Evolutionary conservation across 2,797 vertebrate species (phyloP), one percentile per base, ranked within the genome.

Genomic region (Acomys russatus): DNA sequence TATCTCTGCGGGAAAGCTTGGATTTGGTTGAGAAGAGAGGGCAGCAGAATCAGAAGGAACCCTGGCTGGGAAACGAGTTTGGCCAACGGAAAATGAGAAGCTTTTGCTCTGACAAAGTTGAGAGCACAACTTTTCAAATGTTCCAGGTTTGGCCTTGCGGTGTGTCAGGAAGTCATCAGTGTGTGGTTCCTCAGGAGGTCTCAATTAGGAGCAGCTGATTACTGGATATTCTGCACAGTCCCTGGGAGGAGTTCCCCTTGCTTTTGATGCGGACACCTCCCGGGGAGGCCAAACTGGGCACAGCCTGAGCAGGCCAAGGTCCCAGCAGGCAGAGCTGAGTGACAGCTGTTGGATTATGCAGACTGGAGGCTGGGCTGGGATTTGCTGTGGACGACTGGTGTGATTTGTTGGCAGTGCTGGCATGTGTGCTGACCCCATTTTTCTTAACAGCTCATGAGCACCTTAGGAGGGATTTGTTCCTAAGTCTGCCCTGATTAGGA

Each of bases 271-370:
- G 79, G 90, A 20, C 0, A 5, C 49, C 77, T n/a, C 82, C 82
- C 2, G 5, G 96, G 78, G 88, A 95, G 86, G 17, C 49, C 9
- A 18, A 6, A 30, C 30, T 18, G 25, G 17, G 28, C 22, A 9
- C 1, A 2, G 8, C 66, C 68, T 35, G 30, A 92, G 78, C 22
- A 15, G 22, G 83, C 10, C 0, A 28, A 15, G 33, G 30, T 82
- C 90, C 87, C 79, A 80, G 23, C 23, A 6, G 38, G 38, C 89
- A 89, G 23, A 0, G 0, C 87, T 63, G 18, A 84, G 84, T 93
- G 92, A 38, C 96, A 94, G 90, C 56, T 25, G 49, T 95, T 88
- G 68, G 82, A 88, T 96, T 71, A 85, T 92, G 66, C 74, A 14
- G 1, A 71, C 3, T 91, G 1, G n/a, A 28, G n/a, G 51, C 30